phyloP scores from a whole-genome alignment of 2,888 invertebrate species.

The Troides oblongomaculatus region DNA sequence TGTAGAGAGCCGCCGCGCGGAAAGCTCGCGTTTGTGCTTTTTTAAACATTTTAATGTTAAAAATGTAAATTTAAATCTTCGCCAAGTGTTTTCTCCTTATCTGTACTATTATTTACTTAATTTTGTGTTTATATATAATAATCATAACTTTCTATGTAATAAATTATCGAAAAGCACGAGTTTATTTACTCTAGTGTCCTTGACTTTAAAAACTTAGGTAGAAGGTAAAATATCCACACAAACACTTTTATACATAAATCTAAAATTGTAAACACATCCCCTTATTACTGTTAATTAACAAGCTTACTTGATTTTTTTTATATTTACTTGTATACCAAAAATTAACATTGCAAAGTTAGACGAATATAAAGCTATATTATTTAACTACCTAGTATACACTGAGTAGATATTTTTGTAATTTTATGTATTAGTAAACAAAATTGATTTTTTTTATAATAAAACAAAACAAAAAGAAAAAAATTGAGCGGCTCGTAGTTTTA shows the following conservation, averaged over 20 bases:
- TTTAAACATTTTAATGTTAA: constrained; percentile 17
- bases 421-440: not conserved
- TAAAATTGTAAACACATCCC: not conserved
- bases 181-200: too few species aligned
- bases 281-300: not conserved
- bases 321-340: not conserved
- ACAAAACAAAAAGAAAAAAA: not conserved
- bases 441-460: too few species aligned
- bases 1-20: not conserved
- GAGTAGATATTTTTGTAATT: too few species aligned
- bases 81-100: constrained; percentile 4
- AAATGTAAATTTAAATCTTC: constrained; percentile 4
- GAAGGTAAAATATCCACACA: too few species aligned
- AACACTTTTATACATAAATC: not conserved
- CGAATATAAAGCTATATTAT: too few species aligned
- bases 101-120: not conserved
- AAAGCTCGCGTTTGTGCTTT: constrained; percentile 15
- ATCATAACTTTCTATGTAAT: too few species aligned
- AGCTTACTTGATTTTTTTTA: not conserved
- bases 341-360: not conserved
- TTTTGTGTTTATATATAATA: too few species aligned
- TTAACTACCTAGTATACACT: too few species aligned
- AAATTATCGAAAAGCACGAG: too few species aligned
- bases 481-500: not conserved
- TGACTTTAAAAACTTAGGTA: too few species aligned